Evolutionary conservation across 2,113 vertebrate species (phyloP), one percentile per base, ranked within the genome.

Genomic region (Falcunculus frontatus): DNA sequence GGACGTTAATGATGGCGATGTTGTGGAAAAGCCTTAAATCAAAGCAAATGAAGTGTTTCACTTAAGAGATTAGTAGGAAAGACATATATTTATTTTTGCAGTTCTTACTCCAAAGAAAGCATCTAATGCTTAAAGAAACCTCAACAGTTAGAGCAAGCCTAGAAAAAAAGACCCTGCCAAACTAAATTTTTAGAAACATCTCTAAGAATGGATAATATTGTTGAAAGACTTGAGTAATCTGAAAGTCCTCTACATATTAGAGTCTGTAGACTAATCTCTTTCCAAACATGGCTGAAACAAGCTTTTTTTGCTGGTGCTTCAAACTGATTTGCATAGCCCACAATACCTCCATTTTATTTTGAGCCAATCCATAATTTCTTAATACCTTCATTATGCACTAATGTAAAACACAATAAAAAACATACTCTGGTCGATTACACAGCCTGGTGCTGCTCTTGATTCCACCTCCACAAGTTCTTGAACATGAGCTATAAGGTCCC

Each of bases 391-490:
- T 65, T 46, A 76, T 2, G 13, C 17, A n/a, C 33, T 60, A 84
- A 59, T 2, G 10, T 42, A 39, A 63, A 75, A 60, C 9, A 29
- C 12, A 50, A 57, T 33, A 27, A 84, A 96, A 89, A 91, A 89
- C 99, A 98, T 98, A 99, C 99, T 99, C 99, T 29, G 99, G 99
- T 79, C 94, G 98, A 97, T 99, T 98, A 98, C 99, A 99, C 92
- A 99, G 98, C 97, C 99, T 98, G 68, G 77, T 87, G 62, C 97
- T 97, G 94, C 98, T 99, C 96, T 98, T 98, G 84, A 99, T 99
- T 94, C 99, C 99, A 94, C 99, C 99, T 78, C 99, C 99, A 97
- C 99, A 99, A 47, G 98, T 99, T 94, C 99, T 98, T 82, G 99
- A 99, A 95, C 99, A 99, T 9, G 96, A 97, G 68, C 98, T 99